Percentiles rank a stretch among this genome's conserved stretches.
Conservation (phyloP, 2,888 invertebrate species). For the Phortica magna region DNA sequence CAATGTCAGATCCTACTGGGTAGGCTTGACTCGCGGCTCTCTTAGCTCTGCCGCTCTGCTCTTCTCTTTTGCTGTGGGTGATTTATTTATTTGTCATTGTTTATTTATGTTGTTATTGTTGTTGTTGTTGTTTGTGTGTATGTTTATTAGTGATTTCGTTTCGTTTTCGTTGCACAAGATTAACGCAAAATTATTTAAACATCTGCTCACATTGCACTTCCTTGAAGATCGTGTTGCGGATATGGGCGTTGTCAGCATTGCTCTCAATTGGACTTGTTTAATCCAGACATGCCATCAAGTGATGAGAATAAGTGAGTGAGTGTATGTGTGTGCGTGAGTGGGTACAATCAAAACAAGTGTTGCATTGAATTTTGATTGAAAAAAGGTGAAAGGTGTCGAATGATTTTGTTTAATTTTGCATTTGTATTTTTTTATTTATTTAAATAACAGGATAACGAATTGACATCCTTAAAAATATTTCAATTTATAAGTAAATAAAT, state of each 20-base stretch:
- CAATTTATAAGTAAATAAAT: too few relatives aligned
- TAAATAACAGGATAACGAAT: too few relatives aligned
- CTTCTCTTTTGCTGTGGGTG: neutral
- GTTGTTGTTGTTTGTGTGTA: neutral
- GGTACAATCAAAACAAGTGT: neutral
- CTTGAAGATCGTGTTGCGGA: conserved; percentile 26
- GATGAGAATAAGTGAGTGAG: neutral
- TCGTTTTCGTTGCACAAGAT: neutral
- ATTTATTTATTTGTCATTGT: neutral
- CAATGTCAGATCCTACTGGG: neutral
- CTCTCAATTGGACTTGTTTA: neutral
- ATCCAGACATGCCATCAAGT: neutral
- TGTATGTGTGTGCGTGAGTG: neutral
- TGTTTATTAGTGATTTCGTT: too few relatives aligned
- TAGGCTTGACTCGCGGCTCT: neutral
- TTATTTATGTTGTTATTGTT: neutral
- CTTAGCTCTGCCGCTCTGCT: neutral
- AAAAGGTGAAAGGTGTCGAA: too few relatives aligned
- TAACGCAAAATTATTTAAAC: neutral
- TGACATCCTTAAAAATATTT: too few relatives aligned
- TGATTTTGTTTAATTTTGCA: too few relatives aligned
- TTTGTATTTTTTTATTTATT: too few relatives aligned
- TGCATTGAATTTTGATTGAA: too few relatives aligned
- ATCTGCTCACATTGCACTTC: conserved; percentile 7
- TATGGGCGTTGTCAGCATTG: conserved; percentile 24